phyloP scores from a whole-genome alignment of 2,888 invertebrate species.

The Platycheirus rosarum region DNA sequence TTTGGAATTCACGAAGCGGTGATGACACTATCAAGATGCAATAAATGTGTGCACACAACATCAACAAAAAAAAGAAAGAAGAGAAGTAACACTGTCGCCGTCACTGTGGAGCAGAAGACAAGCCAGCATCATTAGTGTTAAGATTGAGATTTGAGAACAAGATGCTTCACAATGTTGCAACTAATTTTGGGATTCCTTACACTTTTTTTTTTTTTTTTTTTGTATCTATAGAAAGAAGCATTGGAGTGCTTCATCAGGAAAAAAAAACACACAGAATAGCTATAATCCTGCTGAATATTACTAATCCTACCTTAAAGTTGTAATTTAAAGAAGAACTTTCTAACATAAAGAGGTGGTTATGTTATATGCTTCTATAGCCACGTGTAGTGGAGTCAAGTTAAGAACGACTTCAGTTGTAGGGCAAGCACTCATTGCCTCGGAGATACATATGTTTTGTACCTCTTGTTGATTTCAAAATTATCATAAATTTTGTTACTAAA shows the following conservation, averaged over 20 bases:
- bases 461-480: too few species aligned
- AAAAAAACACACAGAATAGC: conserved; percentile 6
- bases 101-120: conserved; percentile 10
- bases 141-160: conserved; percentile 42
- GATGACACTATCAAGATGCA: conserved; percentile 59
- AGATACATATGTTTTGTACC: too few species aligned
- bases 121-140: conserved; percentile 52
- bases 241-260: conserved; percentile 8
- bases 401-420: too few species aligned
- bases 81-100: not conserved
- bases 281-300: conserved; percentile 3
- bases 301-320: not conserved
- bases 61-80: conserved; percentile 2
- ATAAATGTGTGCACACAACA: conserved; percentile 37
- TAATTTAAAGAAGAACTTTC: too few species aligned
- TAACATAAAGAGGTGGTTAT: too few species aligned
- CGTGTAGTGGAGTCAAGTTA: too few species aligned
- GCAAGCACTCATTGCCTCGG: too few species aligned
- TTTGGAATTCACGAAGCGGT: conserved; percentile 47
- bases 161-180: conserved; percentile 45
- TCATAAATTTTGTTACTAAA: too few species aligned
- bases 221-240: not conserved
- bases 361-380: too few species aligned
- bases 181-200: conserved; percentile 35
- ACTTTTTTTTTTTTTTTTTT: conserved; percentile 4